These are phyloP conservation scores for Micronycteris hirsuta DNA, from an alignment of 2,113 vertebrate genomes.

Conservation along the genomic window DNA sequence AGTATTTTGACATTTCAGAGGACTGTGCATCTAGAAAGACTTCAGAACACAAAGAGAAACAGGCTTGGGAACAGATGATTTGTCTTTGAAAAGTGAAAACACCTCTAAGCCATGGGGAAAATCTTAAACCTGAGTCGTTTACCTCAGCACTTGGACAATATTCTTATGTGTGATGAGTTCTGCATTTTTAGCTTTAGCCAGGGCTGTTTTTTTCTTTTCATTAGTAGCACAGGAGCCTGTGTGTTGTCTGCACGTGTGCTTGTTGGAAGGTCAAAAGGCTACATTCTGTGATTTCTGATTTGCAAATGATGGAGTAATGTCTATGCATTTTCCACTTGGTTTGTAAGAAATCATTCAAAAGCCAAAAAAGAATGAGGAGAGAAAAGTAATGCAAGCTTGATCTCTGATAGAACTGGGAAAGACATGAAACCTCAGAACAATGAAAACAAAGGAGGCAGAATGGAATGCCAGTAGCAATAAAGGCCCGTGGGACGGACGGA, in stretches of 20 bases:
- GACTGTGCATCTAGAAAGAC: neutral
- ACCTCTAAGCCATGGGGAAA: neutral
- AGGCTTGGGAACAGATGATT: neutral
- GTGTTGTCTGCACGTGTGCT: neutral
- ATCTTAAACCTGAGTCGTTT: neutral
- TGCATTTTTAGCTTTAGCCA: neutral
- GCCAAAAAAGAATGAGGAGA: neutral
- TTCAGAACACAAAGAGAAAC: neutral
- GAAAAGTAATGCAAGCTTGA: neutral
- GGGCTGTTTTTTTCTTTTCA: neutral
- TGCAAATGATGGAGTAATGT: neutral
- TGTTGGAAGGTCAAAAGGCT: neutral
- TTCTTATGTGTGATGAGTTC: neutral
- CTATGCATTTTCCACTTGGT: neutral
- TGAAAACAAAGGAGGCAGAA: neutral
- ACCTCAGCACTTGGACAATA: neutral
- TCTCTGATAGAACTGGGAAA: neutral
- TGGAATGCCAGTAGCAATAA: neutral
- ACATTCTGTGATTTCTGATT: neutral
- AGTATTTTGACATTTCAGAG: constrained; percentile 22
- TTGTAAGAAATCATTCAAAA: constrained; percentile 21
- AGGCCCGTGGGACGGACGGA: neutral
- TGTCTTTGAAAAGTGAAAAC: constrained; percentile 14
- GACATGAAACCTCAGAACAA: neutral
- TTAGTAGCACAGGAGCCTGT: neutral